Percentiles rank a stretch among this genome's conserved stretches.
These are phyloP conservation scores for Apamea sordens DNA, from an alignment of 2,888 invertebrate species.

Conservation along the genomic window DNA sequence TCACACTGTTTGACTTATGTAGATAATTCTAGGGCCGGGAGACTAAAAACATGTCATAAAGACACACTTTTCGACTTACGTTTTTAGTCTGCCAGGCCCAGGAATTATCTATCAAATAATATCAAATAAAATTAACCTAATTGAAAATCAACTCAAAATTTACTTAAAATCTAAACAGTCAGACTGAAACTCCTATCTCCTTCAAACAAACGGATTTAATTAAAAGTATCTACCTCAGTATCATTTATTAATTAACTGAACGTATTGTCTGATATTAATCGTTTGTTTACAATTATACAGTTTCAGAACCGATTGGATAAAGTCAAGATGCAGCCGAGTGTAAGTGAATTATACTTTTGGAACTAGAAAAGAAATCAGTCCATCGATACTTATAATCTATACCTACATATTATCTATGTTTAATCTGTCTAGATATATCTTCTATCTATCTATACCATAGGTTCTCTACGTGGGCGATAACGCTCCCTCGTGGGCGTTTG, in stretches of 20 bases:
- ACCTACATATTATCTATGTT: no score
- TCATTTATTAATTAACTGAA: conserved; percentile 9
- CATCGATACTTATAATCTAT: not conserved
- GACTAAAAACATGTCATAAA: no score
- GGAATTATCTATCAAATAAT: not conserved
- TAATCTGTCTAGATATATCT: no score
- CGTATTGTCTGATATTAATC: conserved; percentile 9
- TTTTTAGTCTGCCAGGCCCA: not conserved
- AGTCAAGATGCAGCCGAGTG: not conserved
- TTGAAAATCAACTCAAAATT: not conserved
- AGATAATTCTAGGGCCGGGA: no score
- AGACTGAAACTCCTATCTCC: conserved; percentile 7
- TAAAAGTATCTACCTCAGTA: not conserved
- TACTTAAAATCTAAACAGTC: not conserved
- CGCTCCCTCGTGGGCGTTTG: no score
- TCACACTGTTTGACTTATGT: no score
- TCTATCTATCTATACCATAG: no score
- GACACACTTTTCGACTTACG: no score
- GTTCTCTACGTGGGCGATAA: no score
- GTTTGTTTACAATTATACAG: conserved; percentile 27
- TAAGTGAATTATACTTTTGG: conserved; percentile 20
- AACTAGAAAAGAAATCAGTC: conserved; percentile 16
- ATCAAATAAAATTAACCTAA: not conserved
- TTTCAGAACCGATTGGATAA: conserved; percentile 13
- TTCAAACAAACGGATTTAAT: conserved; percentile 4